Conservation (phyloP, 2,113 vertebrate species). For the Mellivora capensis region DNA sequence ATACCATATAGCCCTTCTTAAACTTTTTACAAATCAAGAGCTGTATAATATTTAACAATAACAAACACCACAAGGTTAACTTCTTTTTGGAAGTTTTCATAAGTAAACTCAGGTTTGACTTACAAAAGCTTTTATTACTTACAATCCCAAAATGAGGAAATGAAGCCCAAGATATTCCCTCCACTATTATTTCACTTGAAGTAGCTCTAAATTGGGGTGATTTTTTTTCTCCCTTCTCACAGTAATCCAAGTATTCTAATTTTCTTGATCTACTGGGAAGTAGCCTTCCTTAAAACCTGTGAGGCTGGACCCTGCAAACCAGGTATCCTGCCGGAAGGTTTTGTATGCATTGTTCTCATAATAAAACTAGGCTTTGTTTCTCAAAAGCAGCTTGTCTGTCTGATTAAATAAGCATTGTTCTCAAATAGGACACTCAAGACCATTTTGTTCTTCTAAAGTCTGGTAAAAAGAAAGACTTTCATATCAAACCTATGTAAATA, state of each 20-base stretch:
- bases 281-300: neutral
- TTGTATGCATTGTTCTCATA: neutral
- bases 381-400: neutral
- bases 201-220: neutral
- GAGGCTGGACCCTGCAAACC: neutral
- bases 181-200: neutral
- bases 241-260: neutral
- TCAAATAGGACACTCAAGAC: neutral
- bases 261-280: neutral
- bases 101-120: neutral
- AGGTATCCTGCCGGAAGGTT: neutral
- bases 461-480: neutral
- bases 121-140: neutral
- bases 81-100: neutral
- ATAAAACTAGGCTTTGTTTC: slow-evolving; percentile 13
- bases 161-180: neutral
- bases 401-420: slow-evolving; percentile 6
- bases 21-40: neutral
- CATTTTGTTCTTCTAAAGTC: neutral
- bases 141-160: neutral
- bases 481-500: neutral
- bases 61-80: neutral
- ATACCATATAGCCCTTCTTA: neutral
- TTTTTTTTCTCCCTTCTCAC: neutral
- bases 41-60: neutral